Conservation (phyloP, 2,888 invertebrate species). For the Eubasilissa splendida region DNA sequence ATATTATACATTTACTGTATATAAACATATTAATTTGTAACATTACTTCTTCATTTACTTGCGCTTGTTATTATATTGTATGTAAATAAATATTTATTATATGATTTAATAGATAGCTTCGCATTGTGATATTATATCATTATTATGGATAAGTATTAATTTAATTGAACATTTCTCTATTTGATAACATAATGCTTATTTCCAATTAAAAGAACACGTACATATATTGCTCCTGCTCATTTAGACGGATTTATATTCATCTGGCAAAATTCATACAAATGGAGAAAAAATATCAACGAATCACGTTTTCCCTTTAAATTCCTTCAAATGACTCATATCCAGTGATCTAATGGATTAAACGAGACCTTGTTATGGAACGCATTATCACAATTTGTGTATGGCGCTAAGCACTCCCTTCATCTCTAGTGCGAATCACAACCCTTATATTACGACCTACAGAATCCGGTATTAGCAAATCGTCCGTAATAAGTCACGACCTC, state of each 20-base stretch:
- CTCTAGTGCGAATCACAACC: conserved; percentile 33
- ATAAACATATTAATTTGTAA: too few species aligned
- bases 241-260: neutral
- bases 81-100: too few species aligned
- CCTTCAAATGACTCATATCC: conserved; percentile 32
- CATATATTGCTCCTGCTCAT: neutral
- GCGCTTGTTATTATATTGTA: too few species aligned
- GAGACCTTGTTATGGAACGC: conserved; percentile 22
- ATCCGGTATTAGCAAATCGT: conserved; percentile 52
- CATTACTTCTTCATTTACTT: too few species aligned
- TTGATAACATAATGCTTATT: too few species aligned
- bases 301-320: conserved; percentile 40
- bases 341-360: conserved; percentile 41
- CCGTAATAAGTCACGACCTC: conserved; percentile 52
- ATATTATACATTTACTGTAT: too few species aligned
- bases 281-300: conserved; percentile 10
- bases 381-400: conserved; percentile 39
- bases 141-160: too few species aligned
- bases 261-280: neutral
- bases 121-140: too few species aligned
- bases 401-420: conserved; percentile 26
- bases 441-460: conserved; percentile 26
- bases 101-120: too few species aligned
- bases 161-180: too few species aligned
- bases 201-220: too few species aligned